phyloP scores from a whole-genome alignment of 2,888 invertebrate genomes.

The Drosophila picticornis region DNA sequence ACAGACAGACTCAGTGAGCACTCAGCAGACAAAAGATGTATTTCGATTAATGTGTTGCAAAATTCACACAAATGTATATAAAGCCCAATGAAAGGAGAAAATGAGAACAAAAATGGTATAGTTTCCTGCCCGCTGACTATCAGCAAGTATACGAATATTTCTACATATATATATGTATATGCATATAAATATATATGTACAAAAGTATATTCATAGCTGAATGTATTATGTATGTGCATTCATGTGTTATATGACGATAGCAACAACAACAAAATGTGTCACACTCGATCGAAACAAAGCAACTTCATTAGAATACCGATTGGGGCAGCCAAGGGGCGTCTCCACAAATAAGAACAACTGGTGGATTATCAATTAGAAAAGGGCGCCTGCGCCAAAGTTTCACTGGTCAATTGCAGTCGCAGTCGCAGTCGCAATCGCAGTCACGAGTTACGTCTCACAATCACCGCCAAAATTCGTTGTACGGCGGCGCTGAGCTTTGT shows the following conservation, averaged over 20 bases:
- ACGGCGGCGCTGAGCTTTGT: slow-evolving; percentile 58
- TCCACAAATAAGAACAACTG: slow-evolving; percentile 11
- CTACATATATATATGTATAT: not conserved
- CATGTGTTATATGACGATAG: slow-evolving; percentile 13
- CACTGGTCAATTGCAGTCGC: slow-evolving; percentile 17
- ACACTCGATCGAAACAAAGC: slow-evolving; percentile 6
- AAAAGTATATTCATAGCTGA: not conserved
- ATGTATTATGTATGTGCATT: slow-evolving; percentile 4
- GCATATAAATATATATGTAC: not conserved
- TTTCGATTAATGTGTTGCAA: not conserved
- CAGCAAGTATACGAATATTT: slow-evolving; percentile 24
- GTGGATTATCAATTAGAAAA: slow-evolving; percentile 33
- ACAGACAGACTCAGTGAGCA: not conserved
- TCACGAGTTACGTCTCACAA: slow-evolving; percentile 11
- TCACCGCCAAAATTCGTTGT: slow-evolving; percentile 13
- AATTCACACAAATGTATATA: not conserved
- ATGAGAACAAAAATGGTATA: slow-evolving; percentile 28
- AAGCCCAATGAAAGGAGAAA: slow-evolving; percentile 6
- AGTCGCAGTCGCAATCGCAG: slow-evolving; percentile 1
- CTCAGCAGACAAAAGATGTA: not conserved
- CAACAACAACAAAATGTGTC: slow-evolving; percentile 14
- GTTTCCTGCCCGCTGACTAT: slow-evolving; percentile 9
- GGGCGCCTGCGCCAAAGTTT: slow-evolving; percentile 33
- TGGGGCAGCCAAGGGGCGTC: slow-evolving; percentile 33
- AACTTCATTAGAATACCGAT: slow-evolving; percentile 24